Conservation (phyloP, 2,888 invertebrate genomes). For the Chrysodeixis includens region DNA sequence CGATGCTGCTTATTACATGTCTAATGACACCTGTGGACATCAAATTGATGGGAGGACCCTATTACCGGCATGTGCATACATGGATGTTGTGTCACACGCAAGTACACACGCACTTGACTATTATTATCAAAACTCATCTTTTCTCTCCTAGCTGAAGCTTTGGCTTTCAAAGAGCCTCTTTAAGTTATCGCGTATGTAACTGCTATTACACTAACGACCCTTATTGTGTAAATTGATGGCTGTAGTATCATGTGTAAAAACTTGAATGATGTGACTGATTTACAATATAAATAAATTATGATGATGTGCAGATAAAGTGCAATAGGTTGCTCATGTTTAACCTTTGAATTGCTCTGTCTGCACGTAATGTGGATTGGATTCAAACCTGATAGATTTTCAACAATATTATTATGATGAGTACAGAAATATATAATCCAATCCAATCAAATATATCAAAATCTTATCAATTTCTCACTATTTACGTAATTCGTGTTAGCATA, state of each 20-base stretch:
- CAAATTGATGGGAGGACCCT: slow-evolving; percentile 70
- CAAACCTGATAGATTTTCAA: slow-evolving; percentile 8
- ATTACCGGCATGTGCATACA: slow-evolving; percentile 58
- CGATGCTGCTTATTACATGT: slow-evolving; percentile 62
- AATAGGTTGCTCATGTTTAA: slow-evolving; percentile 32
- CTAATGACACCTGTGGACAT: slow-evolving; percentile 68
- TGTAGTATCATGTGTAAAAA: slow-evolving; percentile 34
- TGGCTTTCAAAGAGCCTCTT: neutral
- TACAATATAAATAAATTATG: slow-evolving; percentile 47
- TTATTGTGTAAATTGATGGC: slow-evolving; percentile 29
- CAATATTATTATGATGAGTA: neutral
- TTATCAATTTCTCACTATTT: slow-evolving; percentile 11
- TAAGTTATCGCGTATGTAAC: neutral
- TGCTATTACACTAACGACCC: slow-evolving; percentile 25
- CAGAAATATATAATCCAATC: no score
- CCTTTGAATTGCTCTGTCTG: slow-evolving; percentile 20
- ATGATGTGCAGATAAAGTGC: slow-evolving; percentile 29
- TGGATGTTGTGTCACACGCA: slow-evolving; percentile 62
- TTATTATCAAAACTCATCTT: slow-evolving; percentile 35
- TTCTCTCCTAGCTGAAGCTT: slow-evolving; percentile 14
- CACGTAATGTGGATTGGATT: slow-evolving; percentile 20
- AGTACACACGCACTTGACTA: slow-evolving; percentile 53
- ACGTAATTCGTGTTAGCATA: slow-evolving; percentile 24
- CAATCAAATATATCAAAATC: slow-evolving; percentile 4
- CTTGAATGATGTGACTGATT: slow-evolving; percentile 44